phyloP scores from a whole-genome alignment of 2,113 vertebrate genomes.

The Xiphophorus couchianus region DNA sequence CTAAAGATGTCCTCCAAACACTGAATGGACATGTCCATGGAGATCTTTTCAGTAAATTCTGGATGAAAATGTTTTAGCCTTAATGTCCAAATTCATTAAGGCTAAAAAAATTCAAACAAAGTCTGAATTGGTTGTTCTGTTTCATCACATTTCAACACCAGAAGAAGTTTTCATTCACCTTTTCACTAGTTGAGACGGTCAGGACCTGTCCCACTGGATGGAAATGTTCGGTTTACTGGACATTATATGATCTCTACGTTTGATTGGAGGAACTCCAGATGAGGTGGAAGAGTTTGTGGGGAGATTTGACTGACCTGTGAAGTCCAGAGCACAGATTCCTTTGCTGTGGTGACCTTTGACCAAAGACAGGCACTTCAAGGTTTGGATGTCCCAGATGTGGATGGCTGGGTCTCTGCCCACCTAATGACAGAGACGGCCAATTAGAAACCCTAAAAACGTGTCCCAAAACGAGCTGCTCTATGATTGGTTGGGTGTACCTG shows the following conservation, averaged over 20 bases:
- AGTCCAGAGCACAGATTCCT: constrained; percentile 96
- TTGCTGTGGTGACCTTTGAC: constrained; percentile 91
- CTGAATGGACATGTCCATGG: not conserved
- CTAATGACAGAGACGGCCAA: constrained; percentile 67
- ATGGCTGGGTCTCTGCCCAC: constrained; percentile 94
- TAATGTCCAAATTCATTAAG: not conserved
- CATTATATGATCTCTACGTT: not conserved
- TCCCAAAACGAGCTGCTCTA: rapidly evolving
- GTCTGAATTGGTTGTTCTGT: not conserved
- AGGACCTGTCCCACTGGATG: not conserved
- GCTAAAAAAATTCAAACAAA: not conserved
- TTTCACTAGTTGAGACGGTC: not conserved
- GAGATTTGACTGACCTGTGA: constrained; percentile 84
- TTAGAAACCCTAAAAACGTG: constrained; percentile 6
- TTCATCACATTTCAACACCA: not conserved
- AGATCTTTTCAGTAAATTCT: not conserved
- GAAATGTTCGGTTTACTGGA: not conserved
- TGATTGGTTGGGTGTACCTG: constrained; percentile 79
- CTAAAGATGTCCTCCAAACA: not conserved
- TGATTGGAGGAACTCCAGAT: not conserved
- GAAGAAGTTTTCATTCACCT: not conserved
- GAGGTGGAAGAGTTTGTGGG: not conserved
- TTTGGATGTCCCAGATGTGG: constrained; percentile 95
- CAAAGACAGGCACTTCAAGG: constrained; percentile 91
- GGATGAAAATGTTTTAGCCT: not conserved